Percentiles rank a stretch among this genome's conserved stretches.
These are phyloP conservation scores for Dryas iulia DNA, from an alignment of 1,140 invertebrate species.

Conservation along the genomic window DNA sequence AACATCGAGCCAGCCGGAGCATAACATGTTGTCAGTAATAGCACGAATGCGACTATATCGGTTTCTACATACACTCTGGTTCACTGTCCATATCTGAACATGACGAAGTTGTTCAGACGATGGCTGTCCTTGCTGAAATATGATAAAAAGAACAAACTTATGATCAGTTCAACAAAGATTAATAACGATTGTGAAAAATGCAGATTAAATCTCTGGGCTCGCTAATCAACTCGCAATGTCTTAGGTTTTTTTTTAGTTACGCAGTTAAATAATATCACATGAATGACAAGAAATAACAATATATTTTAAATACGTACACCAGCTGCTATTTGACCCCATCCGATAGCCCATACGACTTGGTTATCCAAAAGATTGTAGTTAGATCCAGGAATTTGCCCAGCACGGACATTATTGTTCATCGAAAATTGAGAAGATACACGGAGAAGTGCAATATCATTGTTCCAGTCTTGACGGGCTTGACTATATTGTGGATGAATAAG, in stretches of 20 bases:
- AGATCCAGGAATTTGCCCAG: not conserved
- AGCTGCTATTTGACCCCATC: conserved; percentile 74
- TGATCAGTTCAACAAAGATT: no score
- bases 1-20: conserved; percentile 36
- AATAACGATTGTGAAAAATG: no score
- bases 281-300: no score
- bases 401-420: conserved; percentile 28
- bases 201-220: no score
- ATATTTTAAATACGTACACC: no score
- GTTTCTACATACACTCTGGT: conserved; percentile 25
- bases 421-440: conserved; percentile 46
- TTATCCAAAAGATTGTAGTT: conserved; percentile 49
- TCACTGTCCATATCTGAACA: conserved; percentile 34
- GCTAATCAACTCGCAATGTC: no score
- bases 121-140: no score
- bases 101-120: conserved; percentile 36
- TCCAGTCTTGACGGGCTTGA: not conserved
- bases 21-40: conserved; percentile 41
- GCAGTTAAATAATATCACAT: no score
- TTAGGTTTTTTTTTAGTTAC: no score
- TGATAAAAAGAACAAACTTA: no score
- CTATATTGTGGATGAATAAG: conserved; percentile 25
- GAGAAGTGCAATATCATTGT: conserved; percentile 38
- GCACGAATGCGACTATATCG: conserved; percentile 11
- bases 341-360: conserved; percentile 74